These are phyloP conservation scores for Zosterops pallidus DNA, from an alignment of 2,113 vertebrate species.

Conservation along the genomic window DNA sequence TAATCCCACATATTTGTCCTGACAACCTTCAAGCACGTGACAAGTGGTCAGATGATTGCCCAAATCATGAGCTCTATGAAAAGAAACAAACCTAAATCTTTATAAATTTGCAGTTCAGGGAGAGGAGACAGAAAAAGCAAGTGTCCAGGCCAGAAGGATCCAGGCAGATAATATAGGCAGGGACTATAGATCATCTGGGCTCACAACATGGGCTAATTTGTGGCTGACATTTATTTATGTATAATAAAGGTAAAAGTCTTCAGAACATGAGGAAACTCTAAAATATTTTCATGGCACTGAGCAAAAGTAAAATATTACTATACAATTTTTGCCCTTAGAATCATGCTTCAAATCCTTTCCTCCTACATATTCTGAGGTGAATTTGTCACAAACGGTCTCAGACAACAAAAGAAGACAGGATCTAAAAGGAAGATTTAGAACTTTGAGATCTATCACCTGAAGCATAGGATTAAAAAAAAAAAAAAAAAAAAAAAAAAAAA, in stretches of 20 bases:
- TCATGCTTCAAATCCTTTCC: background rate
- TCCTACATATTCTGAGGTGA: background rate
- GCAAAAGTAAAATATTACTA: background rate
- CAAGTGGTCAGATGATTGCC: background rate
- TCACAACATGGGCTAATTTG: background rate
- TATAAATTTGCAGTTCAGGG: background rate
- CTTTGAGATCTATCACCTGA: background rate
- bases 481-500: background rate
- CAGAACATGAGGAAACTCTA: background rate
- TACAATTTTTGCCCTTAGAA: background rate
- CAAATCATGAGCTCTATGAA: background rate
- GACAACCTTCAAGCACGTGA: background rate
- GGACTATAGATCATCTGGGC: background rate
- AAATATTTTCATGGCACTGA: background rate
- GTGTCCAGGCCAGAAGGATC: background rate
- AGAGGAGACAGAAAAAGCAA: background rate
- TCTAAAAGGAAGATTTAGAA: background rate
- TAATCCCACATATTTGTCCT: background rate
- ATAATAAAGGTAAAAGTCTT: background rate
- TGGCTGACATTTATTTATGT: background rate
- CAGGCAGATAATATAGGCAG: background rate
- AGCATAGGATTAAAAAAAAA: background rate
- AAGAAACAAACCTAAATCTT: background rate
- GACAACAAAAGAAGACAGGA: background rate
- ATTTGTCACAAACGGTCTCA: background rate